phyloP scores from a whole-genome alignment of 1,140 invertebrate species.

The Ips typographus region DNA sequence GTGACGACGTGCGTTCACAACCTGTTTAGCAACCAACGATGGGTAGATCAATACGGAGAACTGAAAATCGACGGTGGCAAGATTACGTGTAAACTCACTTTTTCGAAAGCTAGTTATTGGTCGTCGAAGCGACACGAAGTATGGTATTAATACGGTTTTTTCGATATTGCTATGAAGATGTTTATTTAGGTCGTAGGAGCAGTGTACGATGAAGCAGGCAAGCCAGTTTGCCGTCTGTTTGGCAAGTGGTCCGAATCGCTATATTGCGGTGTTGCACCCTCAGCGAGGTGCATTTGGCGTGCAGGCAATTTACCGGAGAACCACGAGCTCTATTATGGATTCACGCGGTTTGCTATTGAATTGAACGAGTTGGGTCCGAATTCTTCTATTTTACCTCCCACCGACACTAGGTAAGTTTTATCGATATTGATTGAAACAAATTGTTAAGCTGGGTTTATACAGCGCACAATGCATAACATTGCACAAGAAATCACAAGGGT shows the following conservation, averaged over 20 bases:
- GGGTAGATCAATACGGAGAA: conserved; percentile 87
- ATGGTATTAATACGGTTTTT: conserved; percentile 8
- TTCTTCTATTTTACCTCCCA: conserved; percentile 65
- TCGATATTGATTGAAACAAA: too few species aligned
- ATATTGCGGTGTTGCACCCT: conserved; percentile 72
- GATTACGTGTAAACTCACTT: conserved; percentile 76
- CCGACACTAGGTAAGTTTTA: conserved; percentile 63
- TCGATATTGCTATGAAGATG: not conserved
- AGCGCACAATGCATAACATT: too few species aligned
- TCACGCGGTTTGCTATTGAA: conserved; percentile 83
- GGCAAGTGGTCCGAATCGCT: conserved; percentile 84
- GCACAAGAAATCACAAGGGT: too few species aligned
- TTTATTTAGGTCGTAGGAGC: conserved; percentile 62
- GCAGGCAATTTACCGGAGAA: conserved; percentile 80
- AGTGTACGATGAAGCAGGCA: conserved; percentile 61
- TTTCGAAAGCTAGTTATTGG: conserved; percentile 82
- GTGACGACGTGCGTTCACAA: conserved; percentile 88
- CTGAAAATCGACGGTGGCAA: conserved; percentile 68
- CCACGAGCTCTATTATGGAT: conserved; percentile 80
- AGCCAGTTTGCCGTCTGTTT: conserved; percentile 66
- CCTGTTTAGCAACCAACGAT: conserved; percentile 77
- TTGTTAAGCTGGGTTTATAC: too few species aligned
- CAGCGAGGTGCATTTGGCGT: conserved; percentile 73
- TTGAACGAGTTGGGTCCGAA: conserved; percentile 77
- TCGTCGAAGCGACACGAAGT: conserved; percentile 74